These are phyloP conservation scores for Andrena dorsata DNA, from an alignment of 2,888 invertebrate species.

Conservation along the genomic window DNA sequence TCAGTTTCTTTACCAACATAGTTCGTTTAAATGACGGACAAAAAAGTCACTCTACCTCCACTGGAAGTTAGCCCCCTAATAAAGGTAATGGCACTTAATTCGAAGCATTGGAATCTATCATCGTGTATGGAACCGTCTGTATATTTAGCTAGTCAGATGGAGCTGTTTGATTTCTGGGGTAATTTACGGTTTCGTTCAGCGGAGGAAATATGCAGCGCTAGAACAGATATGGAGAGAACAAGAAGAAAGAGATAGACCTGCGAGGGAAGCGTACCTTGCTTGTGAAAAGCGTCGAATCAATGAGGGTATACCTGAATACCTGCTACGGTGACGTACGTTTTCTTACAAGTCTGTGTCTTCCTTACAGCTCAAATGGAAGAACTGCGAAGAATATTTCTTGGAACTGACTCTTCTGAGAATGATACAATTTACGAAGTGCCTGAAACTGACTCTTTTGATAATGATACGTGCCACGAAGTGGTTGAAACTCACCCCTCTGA, in stretches of 20 bases:
- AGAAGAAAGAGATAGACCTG: constrained; percentile 16
- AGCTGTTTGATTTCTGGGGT: constrained; percentile 28
- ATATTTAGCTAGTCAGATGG: constrained; percentile 36
- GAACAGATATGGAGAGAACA: constrained; percentile 16
- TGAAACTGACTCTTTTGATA: background rate
- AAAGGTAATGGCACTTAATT: constrained; percentile 33
- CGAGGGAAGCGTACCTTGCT: constrained; percentile 16
- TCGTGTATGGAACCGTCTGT: background rate
- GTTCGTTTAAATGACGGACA: constrained; percentile 16
- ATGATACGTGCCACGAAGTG: too few species aligned
- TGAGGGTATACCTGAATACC: constrained; percentile 29
- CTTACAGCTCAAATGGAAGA: constrained; percentile 32
- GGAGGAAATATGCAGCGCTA: constrained; percentile 14
- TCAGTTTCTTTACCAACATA: background rate
- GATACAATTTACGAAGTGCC: too few species aligned
- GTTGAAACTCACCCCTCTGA: background rate
- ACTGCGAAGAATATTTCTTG: constrained; percentile 34
- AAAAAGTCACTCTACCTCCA: background rate
- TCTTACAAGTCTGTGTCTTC: background rate
- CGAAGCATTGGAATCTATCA: background rate
- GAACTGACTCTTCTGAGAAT: background rate
- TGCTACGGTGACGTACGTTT: background rate
- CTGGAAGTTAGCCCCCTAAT: constrained; percentile 34
- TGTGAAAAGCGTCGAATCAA: constrained; percentile 22
- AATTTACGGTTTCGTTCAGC: constrained; percentile 36